Conservation (phyloP, 2,888 invertebrate species). For the Polymixis flavicincta region DNA sequence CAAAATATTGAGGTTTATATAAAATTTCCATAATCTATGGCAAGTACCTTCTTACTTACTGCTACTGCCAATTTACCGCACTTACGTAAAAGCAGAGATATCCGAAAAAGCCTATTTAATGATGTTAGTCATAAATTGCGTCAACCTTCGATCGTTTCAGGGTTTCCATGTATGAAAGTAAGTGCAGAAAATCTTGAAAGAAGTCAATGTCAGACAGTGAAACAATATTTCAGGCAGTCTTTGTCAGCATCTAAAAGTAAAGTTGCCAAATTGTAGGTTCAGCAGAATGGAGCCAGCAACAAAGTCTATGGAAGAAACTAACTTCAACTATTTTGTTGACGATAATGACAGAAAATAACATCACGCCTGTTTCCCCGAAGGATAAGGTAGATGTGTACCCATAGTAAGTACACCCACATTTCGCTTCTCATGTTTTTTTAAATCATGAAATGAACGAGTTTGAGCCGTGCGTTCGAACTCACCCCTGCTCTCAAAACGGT, state of each 20-base stretch:
- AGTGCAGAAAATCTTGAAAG: not conserved
- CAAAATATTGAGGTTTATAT: constrained; percentile 32
- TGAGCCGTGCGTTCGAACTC: too few relatives aligned
- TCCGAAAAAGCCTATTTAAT: not conserved
- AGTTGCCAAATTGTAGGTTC: not conserved
- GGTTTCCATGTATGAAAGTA: not conserved
- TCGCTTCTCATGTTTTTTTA: too few relatives aligned
- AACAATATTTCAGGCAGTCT: not conserved
- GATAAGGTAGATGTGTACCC: too few relatives aligned
- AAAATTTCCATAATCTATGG: constrained; percentile 40
- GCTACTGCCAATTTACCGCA: not conserved
- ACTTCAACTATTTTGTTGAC: too few relatives aligned
- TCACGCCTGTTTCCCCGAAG: too few relatives aligned
- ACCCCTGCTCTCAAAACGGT: too few relatives aligned
- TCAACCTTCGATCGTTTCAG: not conserved
- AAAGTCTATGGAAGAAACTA: not conserved
- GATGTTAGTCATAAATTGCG: constrained; percentile 12
- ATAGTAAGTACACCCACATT: too few relatives aligned
- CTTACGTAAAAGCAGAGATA: not conserved
- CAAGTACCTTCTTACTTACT: not conserved
- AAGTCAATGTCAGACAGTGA: not conserved
- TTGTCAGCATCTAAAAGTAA: too few relatives aligned
- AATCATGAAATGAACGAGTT: too few relatives aligned
- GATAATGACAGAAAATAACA: too few relatives aligned
- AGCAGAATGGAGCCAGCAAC: not conserved